Percentiles rank a stretch among this genome's conserved stretches.
Conservation (phyloP, 2,888 invertebrate genomes). For the Phalera bucephala region DNA sequence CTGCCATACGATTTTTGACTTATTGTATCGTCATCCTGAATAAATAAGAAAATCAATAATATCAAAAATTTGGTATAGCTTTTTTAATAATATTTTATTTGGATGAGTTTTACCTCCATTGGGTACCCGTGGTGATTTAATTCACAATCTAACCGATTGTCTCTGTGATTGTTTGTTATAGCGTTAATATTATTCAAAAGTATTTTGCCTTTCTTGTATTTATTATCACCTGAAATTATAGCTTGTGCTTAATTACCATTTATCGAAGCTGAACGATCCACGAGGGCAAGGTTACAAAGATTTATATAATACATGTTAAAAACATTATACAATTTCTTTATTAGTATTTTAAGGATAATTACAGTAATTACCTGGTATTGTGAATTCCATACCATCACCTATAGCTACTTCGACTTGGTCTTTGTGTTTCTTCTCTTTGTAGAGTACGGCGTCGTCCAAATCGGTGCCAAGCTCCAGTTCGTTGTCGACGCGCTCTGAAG, state of each 20-base stretch:
- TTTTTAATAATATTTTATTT: too few relatives aligned
- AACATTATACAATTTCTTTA: too few relatives aligned
- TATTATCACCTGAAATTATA: conserved; percentile 87
- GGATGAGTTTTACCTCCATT: conserved; percentile 72
- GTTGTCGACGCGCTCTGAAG: conserved; percentile 86
- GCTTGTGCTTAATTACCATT: too few relatives aligned
- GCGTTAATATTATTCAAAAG: conserved; percentile 93
- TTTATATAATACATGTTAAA: too few relatives aligned
- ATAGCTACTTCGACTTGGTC: conserved; percentile 95
- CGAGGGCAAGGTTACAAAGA: too few relatives aligned
- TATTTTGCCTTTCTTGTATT: conserved; percentile 91
- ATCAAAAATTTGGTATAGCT: too few relatives aligned
- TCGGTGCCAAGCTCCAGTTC: conserved; percentile 85
- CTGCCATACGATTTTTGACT: conserved; percentile 97
- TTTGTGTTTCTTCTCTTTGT: conserved; percentile 94
- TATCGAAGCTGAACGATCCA: too few relatives aligned
- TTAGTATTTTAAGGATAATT: background rate
- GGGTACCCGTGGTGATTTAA: conserved; percentile 88
- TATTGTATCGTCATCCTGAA: conserved; percentile 88
- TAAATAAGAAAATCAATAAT: too few relatives aligned
- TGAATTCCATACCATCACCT: conserved; percentile 96
- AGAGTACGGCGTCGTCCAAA: conserved; percentile 92
- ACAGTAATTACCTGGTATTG: conserved; percentile 88
- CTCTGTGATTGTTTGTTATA: conserved; percentile 88
- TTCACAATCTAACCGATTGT: conserved; percentile 89